A percentile compares a stretch with the other conserved stretches of the same genome.
phyloP scores from a whole-genome alignment of 1,140 invertebrate species.

The Zeugodacus cucurbitae region DNA sequence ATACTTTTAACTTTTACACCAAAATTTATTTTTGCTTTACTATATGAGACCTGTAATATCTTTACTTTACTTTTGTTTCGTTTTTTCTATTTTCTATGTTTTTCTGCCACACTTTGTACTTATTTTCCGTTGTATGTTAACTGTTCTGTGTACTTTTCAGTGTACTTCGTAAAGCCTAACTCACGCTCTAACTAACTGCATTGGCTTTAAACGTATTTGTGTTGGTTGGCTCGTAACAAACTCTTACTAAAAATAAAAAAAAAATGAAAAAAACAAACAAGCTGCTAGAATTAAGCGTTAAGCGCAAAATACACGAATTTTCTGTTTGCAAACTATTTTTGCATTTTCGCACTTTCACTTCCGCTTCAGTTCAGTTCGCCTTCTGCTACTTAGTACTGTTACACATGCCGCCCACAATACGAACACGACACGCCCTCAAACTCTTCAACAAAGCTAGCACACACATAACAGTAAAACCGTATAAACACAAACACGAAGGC shows the following conservation, averaged over 20 bases:
- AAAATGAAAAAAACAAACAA: neutral
- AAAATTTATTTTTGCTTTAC: neutral
- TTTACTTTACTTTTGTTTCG: neutral
- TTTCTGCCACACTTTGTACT: neutral
- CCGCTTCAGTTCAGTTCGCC: neutral
- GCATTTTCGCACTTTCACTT: conserved; percentile 15
- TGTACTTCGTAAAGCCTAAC: neutral
- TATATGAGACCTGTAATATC: neutral
- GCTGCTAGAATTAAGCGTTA: neutral
- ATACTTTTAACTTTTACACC: neutral
- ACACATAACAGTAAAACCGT: neutral
- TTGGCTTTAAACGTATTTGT: neutral
- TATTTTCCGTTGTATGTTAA: neutral
- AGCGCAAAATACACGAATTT: neutral
- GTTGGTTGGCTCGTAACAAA: neutral
- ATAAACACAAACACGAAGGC: neutral
- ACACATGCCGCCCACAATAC: neutral
- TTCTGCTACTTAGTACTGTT: neutral
- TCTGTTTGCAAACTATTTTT: conserved; percentile 13
- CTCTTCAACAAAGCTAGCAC: neutral
- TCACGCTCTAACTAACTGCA: neutral
- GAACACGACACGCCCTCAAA: neutral
- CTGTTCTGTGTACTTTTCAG: neutral
- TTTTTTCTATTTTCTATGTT: neutral
- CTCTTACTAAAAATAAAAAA: no score